phyloP scores from a whole-genome alignment of 2,797 vertebrate genomes.

The Clarias platycephalus region DNA sequence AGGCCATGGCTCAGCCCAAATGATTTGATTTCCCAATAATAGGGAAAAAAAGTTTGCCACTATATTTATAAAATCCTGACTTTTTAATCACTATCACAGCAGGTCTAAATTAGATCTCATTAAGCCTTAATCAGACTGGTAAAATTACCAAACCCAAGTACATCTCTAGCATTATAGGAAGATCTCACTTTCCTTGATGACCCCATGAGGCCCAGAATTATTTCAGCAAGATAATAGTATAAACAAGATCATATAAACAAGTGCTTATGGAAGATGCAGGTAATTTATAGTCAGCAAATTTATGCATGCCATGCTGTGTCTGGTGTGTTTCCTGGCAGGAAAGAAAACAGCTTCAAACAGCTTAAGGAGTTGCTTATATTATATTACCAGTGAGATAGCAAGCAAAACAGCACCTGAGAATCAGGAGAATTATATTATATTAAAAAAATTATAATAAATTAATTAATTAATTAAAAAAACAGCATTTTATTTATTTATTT shows the following conservation, averaged over 20 bases:
- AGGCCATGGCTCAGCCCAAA: not conserved
- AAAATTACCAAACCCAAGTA: constrained; percentile 26
- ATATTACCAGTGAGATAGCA: constrained; percentile 9
- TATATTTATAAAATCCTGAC: constrained; percentile 25
- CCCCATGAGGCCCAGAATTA: constrained; percentile 25
- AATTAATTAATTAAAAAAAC: no score
- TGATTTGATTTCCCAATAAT: not conserved
- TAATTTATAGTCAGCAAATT: not conserved
- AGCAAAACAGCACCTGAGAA: not conserved
- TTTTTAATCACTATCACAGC: constrained; percentile 33
- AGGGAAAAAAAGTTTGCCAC: not conserved
- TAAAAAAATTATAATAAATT: no score
- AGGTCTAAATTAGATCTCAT: constrained; percentile 25
- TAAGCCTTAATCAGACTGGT: constrained; percentile 23
- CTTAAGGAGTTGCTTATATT: constrained; percentile 16
- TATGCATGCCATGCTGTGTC: not conserved
- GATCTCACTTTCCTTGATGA: constrained; percentile 38
- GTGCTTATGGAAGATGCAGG: not conserved
- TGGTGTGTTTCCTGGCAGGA: constrained; percentile 12
- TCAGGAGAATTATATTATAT: constrained; percentile 20
- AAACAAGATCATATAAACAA: constrained; percentile 2
- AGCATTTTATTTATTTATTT: no score
- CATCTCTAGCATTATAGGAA: constrained; percentile 27
- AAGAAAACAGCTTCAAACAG: constrained; percentile 28
- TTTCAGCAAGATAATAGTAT: constrained; percentile 20